Evolutionary conservation across 2,113 vertebrate genomes (phyloP).

Genomic region (Alosa alosa): DNA sequence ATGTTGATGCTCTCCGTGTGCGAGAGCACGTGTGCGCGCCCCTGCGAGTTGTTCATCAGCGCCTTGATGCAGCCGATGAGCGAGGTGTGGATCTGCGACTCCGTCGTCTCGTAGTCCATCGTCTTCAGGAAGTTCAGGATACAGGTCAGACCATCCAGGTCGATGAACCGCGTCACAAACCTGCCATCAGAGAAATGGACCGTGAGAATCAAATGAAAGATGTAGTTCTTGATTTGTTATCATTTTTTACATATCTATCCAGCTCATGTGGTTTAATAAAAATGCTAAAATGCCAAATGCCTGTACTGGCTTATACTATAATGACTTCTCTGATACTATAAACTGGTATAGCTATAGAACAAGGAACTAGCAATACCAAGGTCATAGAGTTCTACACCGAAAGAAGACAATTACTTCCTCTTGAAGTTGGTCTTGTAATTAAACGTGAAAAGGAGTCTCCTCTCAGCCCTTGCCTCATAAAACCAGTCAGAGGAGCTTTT

Average conservation of each 20-base stretch:
- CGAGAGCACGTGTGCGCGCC: conserved; percentile 91
- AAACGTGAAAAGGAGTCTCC: background rate
- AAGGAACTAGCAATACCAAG: background rate
- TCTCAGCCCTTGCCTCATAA: background rate
- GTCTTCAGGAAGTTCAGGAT: conserved; percentile 97
- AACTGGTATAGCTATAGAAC: background rate
- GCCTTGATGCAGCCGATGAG: conserved; percentile 99
- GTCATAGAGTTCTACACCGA: background rate
- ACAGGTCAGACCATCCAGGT: conserved; percentile 93
- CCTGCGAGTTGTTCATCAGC: conserved; percentile 99
- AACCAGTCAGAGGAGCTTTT: background rate
- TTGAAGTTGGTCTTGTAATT: background rate
- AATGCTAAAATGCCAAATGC: background rate
- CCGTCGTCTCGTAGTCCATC: conserved; percentile 98
- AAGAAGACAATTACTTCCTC: background rate
- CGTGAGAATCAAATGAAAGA: background rate
- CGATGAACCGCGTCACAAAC: conserved; percentile 97
- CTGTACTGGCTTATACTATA: background rate
- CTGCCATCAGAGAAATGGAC: conserved; percentile 59
- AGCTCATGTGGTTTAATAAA: background rate
- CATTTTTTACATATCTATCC: background rate
- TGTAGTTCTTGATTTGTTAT: background rate
- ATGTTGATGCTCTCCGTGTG: conserved; percentile 97
- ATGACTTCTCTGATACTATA: background rate
- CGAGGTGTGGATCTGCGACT: conserved; percentile 98